Percentiles rank a stretch among this genome's conserved stretches.
phyloP scores from a whole-genome alignment of 2,888 invertebrate species.

The Dione juno region DNA sequence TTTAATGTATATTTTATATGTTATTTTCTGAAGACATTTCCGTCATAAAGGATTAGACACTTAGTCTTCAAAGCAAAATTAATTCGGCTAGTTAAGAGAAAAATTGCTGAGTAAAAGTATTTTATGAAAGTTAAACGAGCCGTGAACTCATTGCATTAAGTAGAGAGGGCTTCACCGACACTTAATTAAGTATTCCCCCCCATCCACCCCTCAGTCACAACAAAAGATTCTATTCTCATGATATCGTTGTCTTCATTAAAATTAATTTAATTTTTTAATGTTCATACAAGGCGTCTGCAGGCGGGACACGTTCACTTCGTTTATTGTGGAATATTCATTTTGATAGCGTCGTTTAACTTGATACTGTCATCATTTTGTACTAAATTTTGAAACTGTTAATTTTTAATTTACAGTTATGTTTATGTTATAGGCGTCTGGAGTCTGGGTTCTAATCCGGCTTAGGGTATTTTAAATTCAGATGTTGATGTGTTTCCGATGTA shows the following conservation, averaged over 20 bases:
- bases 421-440: neutral
- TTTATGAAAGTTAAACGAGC: constrained; percentile 82
- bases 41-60: constrained; percentile 27
- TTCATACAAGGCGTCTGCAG: constrained; percentile 49
- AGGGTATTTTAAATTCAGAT: neutral
- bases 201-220: constrained; percentile 68
- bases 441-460: too few species aligned
- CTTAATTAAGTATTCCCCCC: constrained; percentile 82
- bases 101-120: constrained; percentile 79
- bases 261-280: constrained; percentile 75
- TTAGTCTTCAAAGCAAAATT: constrained; percentile 42
- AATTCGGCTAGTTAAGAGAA: constrained; percentile 69
- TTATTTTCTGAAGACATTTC: neutral
- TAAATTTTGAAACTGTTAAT: too few species aligned
- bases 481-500: too few species aligned
- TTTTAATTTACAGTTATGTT: neutral
- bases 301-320: constrained; percentile 60
- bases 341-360: neutral
- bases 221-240: constrained; percentile 71
- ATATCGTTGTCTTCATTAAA: constrained; percentile 71
- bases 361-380: too few species aligned
- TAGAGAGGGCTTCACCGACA: constrained; percentile 77
- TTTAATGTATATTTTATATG: too few species aligned
- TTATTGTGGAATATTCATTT: constrained; percentile 57
- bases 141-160: constrained; percentile 81